Conservation (phyloP, 2,113 vertebrate genomes). For the Actinemys pallida region DNA sequence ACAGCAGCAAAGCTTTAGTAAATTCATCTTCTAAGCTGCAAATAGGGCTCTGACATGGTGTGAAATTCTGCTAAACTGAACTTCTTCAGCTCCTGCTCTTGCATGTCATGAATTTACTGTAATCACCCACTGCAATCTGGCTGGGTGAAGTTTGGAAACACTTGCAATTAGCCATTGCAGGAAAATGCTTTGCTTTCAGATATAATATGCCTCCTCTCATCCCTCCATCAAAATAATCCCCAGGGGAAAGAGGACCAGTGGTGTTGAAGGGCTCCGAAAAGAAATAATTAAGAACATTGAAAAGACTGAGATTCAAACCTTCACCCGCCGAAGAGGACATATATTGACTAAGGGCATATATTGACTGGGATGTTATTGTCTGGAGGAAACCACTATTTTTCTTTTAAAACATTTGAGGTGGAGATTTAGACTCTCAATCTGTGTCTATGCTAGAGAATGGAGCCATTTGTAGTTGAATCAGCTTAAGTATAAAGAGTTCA, state of each 20-base stretch:
- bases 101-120: conserved; percentile 60
- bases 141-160: conserved; percentile 41
- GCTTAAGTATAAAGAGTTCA: neutral
- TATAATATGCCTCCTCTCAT: neutral
- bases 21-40: conserved; percentile 60
- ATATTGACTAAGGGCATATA: conserved; percentile 9
- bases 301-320: neutral
- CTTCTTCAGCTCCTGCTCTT: conserved; percentile 60
- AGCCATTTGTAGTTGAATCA: neutral
- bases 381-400: conserved; percentile 1
- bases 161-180: conserved; percentile 45
- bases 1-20: conserved; percentile 57
- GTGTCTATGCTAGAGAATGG: neutral
- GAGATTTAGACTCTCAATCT: neutral
- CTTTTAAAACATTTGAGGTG: conserved; percentile 1
- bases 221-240: conserved; percentile 31
- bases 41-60: conserved; percentile 63
- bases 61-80: conserved; percentile 71
- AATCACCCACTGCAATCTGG: conserved; percentile 61
- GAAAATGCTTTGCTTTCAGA: conserved; percentile 43
- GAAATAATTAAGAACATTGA: conserved; percentile 36
- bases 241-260: neutral
- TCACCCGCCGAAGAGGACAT: neutral
- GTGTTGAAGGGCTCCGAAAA: neutral
- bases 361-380: neutral